Evolutionary conservation across 1,140 invertebrate genomes (phyloP).

Genomic region (Zaprionus vittiger): DNA sequence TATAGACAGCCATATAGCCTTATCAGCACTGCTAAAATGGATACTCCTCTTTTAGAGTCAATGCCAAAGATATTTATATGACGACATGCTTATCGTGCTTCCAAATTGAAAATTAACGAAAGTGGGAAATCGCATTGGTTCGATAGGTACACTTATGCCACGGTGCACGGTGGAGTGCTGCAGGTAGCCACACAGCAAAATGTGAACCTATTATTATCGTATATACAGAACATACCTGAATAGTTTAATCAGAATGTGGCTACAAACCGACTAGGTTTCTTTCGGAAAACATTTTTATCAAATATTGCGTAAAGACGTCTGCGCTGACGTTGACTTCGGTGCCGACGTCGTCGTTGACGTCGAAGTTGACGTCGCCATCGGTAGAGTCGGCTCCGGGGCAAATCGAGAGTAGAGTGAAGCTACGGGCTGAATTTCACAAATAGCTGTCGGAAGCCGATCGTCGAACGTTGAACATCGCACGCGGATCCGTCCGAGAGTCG

Average conservation of each 20-base stretch:
- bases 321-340: not conserved
- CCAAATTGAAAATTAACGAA: not conserved
- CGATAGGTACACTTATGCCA: too few species aligned
- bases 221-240: not conserved
- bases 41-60: not conserved
- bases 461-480: conserved; percentile 8
- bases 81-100: not conserved
- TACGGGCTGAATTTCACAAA: conserved; percentile 8
- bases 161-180: too few species aligned
- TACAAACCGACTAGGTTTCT: too few species aligned
- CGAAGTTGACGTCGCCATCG: not conserved
- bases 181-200: too few species aligned
- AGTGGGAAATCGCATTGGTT: not conserved
- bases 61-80: not conserved
- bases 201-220: not conserved
- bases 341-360: not conserved
- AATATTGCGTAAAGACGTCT: conserved; percentile 31
- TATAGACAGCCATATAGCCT: not conserved
- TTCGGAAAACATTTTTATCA: conserved; percentile 55
- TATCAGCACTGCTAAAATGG: not conserved
- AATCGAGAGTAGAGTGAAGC: conserved; percentile 1
- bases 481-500: not conserved
- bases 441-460: conserved; percentile 13
- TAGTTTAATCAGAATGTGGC: not conserved
- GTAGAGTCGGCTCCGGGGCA: not conserved